A percentile compares a stretch with the other conserved stretches of the same genome.
These are phyloP conservation scores for Agapostemon virescens DNA, from an alignment of 2,888 invertebrate genomes.

Conservation along the genomic window DNA sequence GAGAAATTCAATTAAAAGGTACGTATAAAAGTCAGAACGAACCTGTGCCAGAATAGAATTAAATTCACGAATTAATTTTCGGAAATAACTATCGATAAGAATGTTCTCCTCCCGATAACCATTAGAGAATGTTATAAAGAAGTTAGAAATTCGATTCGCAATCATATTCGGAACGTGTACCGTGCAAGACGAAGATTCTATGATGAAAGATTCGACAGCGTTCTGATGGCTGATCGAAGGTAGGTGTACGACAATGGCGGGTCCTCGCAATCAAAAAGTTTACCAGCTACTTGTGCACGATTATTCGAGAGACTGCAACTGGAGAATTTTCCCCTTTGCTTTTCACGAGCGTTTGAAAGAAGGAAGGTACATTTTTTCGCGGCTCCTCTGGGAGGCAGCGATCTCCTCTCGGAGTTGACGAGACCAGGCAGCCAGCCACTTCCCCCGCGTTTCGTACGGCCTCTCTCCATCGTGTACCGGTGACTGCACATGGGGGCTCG, in stretches of 20 bases:
- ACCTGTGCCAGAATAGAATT: no score
- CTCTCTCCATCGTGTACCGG: slow-evolving; percentile 24
- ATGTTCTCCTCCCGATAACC: no score
- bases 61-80: no score
- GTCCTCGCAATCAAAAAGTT: slow-evolving; percentile 26
- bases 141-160: background rate
- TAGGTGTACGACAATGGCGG: background rate
- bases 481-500: slow-evolving; percentile 25
- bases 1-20: no score
- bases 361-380: slow-evolving; percentile 57
- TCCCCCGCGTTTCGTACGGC: slow-evolving; percentile 61
- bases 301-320: slow-evolving; percentile 28
- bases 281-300: slow-evolving; percentile 10
- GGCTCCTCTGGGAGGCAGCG: slow-evolving; percentile 65
- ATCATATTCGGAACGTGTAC: background rate
- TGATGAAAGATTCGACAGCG: background rate
- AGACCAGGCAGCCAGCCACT: slow-evolving; percentile 59
- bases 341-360: slow-evolving; percentile 40
- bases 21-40: no score
- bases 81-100: no score
- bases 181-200: background rate
- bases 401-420: slow-evolving; percentile 67
- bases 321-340: slow-evolving; percentile 30
- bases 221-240: background rate
- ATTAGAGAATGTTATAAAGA: background rate